Base-by-base conservation (phyloP, 2,888 invertebrate genomes). In the Halictus quadricinctus region DNA sequence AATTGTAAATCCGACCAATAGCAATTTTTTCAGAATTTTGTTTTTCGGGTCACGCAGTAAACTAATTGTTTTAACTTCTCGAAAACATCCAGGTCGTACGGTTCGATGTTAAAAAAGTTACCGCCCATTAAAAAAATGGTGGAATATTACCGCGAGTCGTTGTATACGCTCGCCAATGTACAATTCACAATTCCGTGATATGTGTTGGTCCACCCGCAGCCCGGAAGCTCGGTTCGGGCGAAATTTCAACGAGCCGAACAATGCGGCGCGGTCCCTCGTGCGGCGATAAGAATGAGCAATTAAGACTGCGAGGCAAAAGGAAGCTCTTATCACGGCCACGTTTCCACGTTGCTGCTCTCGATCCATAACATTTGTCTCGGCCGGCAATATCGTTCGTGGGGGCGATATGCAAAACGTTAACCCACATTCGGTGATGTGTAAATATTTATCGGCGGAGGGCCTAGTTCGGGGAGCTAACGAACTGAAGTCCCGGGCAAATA, bases 361-460 rank as follows among this genome's bases (percentile, higher is more conserved):
- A 87, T 90, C 86, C 90, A 89, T 89, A 88, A 78, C 80, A 89
- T 88, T 90, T 88, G 84, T 83, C 79, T 70, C 64, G 79, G 73
- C 69, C 74, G n/a, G 74, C 76, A 76, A 78, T 85, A 83, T 87
- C 86, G 85, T 82, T 79, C 85, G 76, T 74, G 72, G 79, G 60
- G 64, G 78, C 84, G 90, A 90, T 90, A 90, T 91, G 90, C 88
- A 88, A 91, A 84, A 88, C 84, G 84, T 79, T 84, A 83, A 91
- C 90, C 90, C 85, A 90, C 88, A 88, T 90, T 88, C 81, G 82
- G 79, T 72, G 79, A 78, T 78, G 85, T 74, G 88, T 88, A 86
- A 91, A 90, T 90, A 91, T 90, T 88, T 90, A 90, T 90, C 90
- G 83, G 75, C 41, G 76, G 78, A 58, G 80, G 72, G 73, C 75